Base-by-base conservation (phyloP, 2,888 invertebrate species). In the Boloria selene region DNA sequence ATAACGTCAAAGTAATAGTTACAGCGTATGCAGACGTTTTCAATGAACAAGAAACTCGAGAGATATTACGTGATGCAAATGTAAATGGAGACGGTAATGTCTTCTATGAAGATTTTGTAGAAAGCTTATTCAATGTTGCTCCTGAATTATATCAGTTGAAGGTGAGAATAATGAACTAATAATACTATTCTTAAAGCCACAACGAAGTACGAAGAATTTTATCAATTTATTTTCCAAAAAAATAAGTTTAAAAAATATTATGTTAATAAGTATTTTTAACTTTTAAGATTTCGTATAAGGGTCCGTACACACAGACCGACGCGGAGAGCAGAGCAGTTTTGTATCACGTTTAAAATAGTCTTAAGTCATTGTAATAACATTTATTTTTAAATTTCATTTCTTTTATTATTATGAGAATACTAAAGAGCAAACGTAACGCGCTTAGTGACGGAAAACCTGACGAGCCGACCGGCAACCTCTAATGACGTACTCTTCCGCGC, bases 1-100 rank as follows among this genome's bases (percentile, higher is more conserved):
- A 88, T 62, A 82, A 88, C 72, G 70, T 91, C 3, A 72, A 75
- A 73, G 56, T 67, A 1, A 83, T 90, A 44, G 80, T 88, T 1
- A 85, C 79, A 7, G 60, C 55, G 0, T 82, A 80, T 58, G 88
- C 79, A 6, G 82, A 88, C 69, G 67, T 72, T 10, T 90, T 85
- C 61, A 73, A 71, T 70, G 77, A 79, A 65, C 73, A 73, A 6
- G 90, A 91, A 79, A 72, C 74, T 4, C 63, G 71, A 52, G 91
- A 91, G 80, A 69, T 90, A 63, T 58, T 85, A 52, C 84, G 89
- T 31, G 90, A 91, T 73, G 88, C 87, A 4, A 85, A 91, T 70
- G 81, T 86, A 3, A 78, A 77, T 42, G 91, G 91, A 2, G 85
- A 87, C 73, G 91, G 91, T 42, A 84, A 84, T 70, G 77, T 91